Base-by-base conservation (phyloP, 2,113 vertebrate species). In the Mormyrus lacerda region DNA sequence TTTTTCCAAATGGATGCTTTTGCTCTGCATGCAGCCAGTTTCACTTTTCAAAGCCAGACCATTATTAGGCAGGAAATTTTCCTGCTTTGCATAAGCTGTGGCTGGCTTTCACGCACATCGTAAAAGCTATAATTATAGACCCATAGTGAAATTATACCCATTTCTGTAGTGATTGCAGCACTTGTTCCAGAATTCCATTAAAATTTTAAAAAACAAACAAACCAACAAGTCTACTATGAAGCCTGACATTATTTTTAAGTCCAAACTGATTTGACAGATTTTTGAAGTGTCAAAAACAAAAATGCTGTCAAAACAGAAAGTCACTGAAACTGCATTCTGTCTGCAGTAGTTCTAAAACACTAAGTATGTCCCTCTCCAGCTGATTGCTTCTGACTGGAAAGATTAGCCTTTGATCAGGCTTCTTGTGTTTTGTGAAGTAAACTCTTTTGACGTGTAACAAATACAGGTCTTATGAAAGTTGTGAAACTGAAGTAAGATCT, bases 41-140 rank as follows among this genome's bases (percentile, higher is more conserved):
- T 53, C 21, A 39, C 61, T n/a, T 76, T 88, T 88, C 44, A 88
- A 24, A 19, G 1, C 47, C 65, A 76, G 44, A 50, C 45, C 27
- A 50, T n/a, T 48, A 76, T 89, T 89, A 82, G 48, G 73, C n/a
- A 88, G n/a, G 88, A 50, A 76, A 61, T 85, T 86, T 76, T 44
- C 85, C 85, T 42, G 44, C 58, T 51, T 50, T 48, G 84, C 61
- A 87, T 84, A 45, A 53, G 55, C 61, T n/a, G 58, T 85, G 55
- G 89, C 31, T 86, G 83, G 89, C 79, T 85, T 55, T 65, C 83
- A 48, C 39, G 82, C 44, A 21, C 19, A 19, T 89, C 55, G 42
- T 89, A 58, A 85, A 89, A 35, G 44, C 89, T 85, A 44, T 69
- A 85, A 89, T 89, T 89, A 87, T 24, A 87, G 85, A 73, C 27